Percentiles rank a stretch among this genome's conserved stretches.
phyloP scores from a whole-genome alignment of 2,797 vertebrate genomes.

The Sebastes minor region DNA sequence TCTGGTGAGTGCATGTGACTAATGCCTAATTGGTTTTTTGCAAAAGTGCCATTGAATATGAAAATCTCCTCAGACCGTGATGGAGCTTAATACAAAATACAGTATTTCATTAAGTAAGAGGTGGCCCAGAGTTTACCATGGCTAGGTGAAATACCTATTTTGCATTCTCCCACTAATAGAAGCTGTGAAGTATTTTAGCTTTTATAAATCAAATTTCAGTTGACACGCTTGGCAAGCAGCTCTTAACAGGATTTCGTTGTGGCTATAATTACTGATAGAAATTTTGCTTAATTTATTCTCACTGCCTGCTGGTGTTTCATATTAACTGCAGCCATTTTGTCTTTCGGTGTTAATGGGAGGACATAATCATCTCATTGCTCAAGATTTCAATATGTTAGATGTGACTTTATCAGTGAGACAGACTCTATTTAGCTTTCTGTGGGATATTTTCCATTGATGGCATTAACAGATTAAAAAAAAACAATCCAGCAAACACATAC shows the following conservation, averaged over 20 bases:
- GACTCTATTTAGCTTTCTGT: conserved; percentile 2
- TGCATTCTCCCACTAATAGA: conserved; percentile 61
- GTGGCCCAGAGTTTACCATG: conserved; percentile 61
- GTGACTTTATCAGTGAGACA: conserved; percentile 35
- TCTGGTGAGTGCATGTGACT: conserved; percentile 62
- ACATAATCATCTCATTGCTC: conserved; percentile 61
- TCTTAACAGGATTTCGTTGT: conserved; percentile 76
- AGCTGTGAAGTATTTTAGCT: conserved; percentile 68
- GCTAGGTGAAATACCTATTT: conserved; percentile 67
- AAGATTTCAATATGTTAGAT: conserved; percentile 44
- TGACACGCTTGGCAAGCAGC: conserved; percentile 72
- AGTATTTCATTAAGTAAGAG: conserved; percentile 70
- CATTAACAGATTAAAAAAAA: neutral
- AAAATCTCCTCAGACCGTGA: conserved; percentile 66
- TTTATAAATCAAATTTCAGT: conserved; percentile 77
- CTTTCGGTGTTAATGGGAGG: conserved; percentile 56
- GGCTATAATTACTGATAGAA: conserved; percentile 77
- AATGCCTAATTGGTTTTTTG: conserved; percentile 73
- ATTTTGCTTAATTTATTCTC: conserved; percentile 75
- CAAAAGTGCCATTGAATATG: conserved; percentile 72
- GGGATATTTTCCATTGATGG: neutral
- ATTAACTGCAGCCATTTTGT: conserved; percentile 65
- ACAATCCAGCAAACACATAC: neutral
- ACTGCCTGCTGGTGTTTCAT: conserved; percentile 66
- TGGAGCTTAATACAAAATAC: conserved; percentile 67